Percentiles rank a stretch among this genome's conserved stretches.
Evolutionary conservation across 2,113 vertebrate species (phyloP).

Genomic region (Campylomormyrus numenius): DNA sequence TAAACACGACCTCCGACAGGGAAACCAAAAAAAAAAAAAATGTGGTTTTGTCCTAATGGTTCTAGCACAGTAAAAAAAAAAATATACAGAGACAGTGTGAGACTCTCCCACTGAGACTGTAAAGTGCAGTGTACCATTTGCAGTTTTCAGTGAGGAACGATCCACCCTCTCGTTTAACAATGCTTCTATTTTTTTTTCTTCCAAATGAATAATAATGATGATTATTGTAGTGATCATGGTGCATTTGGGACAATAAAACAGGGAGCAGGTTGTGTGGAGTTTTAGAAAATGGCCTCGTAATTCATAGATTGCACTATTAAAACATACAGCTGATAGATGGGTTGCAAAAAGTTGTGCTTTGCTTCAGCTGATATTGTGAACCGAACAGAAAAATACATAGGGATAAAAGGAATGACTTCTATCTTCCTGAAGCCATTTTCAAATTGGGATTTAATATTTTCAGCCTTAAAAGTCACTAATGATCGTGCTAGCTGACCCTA

Average conservation of each 20-base stretch:
- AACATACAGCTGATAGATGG: background rate
- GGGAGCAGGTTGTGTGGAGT: background rate
- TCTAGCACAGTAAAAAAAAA: background rate
- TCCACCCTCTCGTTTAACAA: background rate
- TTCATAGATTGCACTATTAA: background rate
- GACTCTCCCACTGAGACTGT: background rate
- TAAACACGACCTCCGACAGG: background rate
- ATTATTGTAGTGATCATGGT: background rate
- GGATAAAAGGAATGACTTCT: background rate
- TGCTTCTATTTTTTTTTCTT: background rate
- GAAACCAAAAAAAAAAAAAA: background rate
- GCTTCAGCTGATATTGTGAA: background rate
- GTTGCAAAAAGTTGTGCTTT: background rate
- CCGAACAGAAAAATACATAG: background rate
- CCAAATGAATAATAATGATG: background rate
- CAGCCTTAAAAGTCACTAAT: background rate
- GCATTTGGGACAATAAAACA: background rate
- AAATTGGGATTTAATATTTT: background rate
- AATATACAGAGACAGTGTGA: background rate
- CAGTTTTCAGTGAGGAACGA: background rate
- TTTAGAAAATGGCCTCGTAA: background rate
- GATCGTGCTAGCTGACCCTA: background rate
- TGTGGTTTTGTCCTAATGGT: background rate
- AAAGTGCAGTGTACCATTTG: background rate
- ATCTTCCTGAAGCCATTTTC: background rate